These are phyloP conservation scores for Carollia perspicillata DNA, from an alignment of 2,113 vertebrate genomes.

Conservation along the genomic window DNA sequence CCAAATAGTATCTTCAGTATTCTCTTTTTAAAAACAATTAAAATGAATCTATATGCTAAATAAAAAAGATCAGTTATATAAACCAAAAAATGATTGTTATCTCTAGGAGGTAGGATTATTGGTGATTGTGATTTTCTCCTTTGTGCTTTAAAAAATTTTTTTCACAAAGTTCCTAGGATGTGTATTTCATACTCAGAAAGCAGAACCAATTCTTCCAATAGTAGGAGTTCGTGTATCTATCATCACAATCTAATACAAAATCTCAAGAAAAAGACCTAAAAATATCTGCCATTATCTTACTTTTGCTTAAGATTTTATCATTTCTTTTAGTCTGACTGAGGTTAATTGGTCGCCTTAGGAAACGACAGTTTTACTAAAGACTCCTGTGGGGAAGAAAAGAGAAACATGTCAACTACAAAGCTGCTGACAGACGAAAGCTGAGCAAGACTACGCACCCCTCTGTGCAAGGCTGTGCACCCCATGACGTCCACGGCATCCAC, in stretches of 20 bases:
- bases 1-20: background rate
- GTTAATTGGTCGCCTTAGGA: background rate
- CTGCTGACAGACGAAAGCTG: background rate
- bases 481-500: slow-evolving; percentile 89
- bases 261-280: background rate
- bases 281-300: background rate
- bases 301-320: background rate
- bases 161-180: background rate
- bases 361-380: background rate
- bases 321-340: background rate
- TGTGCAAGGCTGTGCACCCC: slow-evolving; percentile 94
- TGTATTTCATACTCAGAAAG: background rate
- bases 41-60: background rate
- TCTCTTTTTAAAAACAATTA: background rate
- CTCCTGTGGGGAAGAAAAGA: no score
- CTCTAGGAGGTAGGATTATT: background rate
- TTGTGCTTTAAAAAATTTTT: background rate
- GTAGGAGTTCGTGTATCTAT: background rate
- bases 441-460: slow-evolving; percentile 86
- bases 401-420: background rate
- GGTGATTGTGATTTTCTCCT: background rate
- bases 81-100: background rate
- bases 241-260: background rate
- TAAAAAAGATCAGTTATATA: background rate
- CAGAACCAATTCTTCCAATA: background rate